Conservation (phyloP, 2,888 invertebrate genomes). For the Drosophila paranaensis region DNA sequence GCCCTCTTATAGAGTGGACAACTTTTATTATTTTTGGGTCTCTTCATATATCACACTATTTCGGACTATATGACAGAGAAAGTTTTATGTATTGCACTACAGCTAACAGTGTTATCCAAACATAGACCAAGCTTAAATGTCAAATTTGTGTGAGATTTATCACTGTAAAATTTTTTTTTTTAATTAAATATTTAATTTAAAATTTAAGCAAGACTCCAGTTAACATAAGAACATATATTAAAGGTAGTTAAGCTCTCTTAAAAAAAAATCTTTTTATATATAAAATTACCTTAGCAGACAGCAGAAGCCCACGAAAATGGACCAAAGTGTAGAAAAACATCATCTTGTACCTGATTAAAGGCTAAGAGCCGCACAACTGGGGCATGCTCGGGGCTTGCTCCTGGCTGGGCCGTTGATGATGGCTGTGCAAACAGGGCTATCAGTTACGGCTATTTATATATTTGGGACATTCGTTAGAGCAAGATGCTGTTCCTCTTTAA, state of each 20-base stretch:
- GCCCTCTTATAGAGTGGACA: no score
- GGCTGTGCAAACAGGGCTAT: constrained; percentile 30
- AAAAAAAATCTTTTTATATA: not conserved
- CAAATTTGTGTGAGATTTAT: constrained; percentile 8
- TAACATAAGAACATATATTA: not conserved
- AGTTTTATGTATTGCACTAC: not conserved
- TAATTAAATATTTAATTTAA: not conserved
- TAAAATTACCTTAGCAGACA: not conserved
- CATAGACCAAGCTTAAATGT: not conserved
- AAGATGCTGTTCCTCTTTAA: constrained; percentile 15
- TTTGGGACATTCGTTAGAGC: not conserved
- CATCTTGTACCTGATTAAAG: constrained; percentile 10
- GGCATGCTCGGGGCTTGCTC: not conserved
- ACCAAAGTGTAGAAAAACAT: constrained; percentile 2
- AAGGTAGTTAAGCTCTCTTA: not conserved
- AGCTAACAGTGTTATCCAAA: not conserved
- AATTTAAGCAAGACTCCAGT: not conserved
- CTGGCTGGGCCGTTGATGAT: not conserved
- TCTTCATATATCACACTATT: constrained; percentile 19
- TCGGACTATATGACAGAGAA: constrained; percentile 14
- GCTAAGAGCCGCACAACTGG: not conserved
- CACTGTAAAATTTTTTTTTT: not conserved
- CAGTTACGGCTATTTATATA: constrained; percentile 14
- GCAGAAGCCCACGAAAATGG: not conserved
- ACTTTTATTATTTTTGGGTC: constrained; percentile 2